Conservation (phyloP, 2,888 invertebrate genomes). For the Andrena bucephala region DNA sequence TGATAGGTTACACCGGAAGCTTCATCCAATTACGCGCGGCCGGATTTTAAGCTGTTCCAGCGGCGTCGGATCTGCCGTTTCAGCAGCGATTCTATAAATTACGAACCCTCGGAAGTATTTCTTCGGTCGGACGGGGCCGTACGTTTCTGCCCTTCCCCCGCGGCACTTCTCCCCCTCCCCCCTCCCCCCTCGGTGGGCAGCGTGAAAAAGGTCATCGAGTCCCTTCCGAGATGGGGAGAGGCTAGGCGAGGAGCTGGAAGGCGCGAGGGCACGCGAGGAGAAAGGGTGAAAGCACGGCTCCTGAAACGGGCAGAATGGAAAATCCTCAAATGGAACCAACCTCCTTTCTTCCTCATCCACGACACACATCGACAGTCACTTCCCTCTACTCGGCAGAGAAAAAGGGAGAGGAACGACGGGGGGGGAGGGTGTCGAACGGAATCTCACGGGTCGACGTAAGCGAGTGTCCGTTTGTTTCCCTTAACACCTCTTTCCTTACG, state of each 20-base stretch:
- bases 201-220: conserved; percentile 2
- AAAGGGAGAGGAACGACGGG: background rate
- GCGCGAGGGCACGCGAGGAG: background rate
- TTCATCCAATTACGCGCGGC: conserved; percentile 13
- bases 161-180: background rate
- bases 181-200: background rate
- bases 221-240: background rate
- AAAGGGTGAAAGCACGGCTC: conserved; percentile 16
- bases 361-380: background rate
- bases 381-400: background rate
- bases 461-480: background rate
- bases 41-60: conserved; percentile 31
- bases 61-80: conserved; percentile 58
- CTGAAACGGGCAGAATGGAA: conserved; percentile 33
- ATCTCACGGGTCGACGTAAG: background rate
- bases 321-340: conserved; percentile 52
- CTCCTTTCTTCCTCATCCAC: background rate
- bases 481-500: conserved; percentile 30
- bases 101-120: conserved; percentile 74
- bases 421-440: background rate
- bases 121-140: conserved; percentile 39
- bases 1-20: conserved; percentile 12
- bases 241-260: background rate
- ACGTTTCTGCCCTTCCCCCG: background rate
- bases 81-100: conserved; percentile 76